Percentiles rank a stretch among this genome's conserved stretches.
phyloP scores from a whole-genome alignment of 2,888 invertebrate genomes.

The Drosophila seclusa region DNA sequence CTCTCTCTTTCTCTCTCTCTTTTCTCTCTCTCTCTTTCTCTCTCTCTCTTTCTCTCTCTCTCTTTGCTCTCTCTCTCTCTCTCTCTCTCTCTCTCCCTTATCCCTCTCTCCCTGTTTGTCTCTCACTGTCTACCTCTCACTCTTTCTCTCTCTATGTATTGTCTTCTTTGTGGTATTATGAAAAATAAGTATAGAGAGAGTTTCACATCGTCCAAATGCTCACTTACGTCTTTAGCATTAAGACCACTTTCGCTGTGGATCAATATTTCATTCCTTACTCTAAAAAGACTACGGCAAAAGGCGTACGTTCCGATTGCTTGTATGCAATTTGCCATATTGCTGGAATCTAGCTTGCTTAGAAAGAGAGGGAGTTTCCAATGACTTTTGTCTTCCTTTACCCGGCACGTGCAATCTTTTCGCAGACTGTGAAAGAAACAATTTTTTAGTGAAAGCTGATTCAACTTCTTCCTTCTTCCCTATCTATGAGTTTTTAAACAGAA shows the following conservation, averaged over 20 bases:
- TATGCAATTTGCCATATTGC: background rate
- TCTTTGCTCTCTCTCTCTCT: no score
- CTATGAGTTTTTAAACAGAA: background rate
- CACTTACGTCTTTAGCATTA: no score
- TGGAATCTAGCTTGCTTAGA: background rate
- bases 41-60: no score
- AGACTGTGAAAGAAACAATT: no score
- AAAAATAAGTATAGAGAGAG: no score
- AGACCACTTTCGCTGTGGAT: background rate
- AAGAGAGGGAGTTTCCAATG: background rate
- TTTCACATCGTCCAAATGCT: no score
- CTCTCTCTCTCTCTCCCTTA: fast-evolving
- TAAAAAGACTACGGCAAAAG: background rate
- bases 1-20: no score
- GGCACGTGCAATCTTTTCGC: background rate
- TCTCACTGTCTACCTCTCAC: no score
- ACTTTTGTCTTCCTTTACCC: background rate
- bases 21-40: no score
- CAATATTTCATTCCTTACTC: background rate
- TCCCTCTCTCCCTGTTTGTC: no score
- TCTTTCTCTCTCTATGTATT: background rate
- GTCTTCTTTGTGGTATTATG: no score
- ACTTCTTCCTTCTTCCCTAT: background rate
- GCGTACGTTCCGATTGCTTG: background rate
- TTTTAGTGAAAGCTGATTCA: background rate